Evolutionary conservation across 2,797 vertebrate species (phyloP).

Genomic region (Onychomys leucogaster): DNA sequence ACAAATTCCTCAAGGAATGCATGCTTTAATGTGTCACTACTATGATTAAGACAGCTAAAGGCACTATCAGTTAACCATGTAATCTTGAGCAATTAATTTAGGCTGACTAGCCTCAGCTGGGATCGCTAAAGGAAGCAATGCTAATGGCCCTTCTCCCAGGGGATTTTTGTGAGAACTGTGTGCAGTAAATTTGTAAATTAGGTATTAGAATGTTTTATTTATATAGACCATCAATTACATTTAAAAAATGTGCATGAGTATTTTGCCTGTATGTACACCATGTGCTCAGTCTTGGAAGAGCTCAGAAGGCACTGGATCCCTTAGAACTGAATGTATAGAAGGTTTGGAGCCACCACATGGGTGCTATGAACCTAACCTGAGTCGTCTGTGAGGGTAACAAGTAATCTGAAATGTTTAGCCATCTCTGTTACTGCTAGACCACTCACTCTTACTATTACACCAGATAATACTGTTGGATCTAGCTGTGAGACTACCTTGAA

Average conservation of each 20-base stretch:
- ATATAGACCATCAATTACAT: not conserved
- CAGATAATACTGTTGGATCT: not conserved
- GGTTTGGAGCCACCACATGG: not conserved
- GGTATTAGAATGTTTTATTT: constrained; percentile 5
- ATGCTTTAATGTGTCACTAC: not conserved
- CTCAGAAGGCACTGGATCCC: not conserved
- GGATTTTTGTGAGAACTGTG: not conserved
- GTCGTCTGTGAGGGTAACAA: not conserved
- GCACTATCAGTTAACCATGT: not conserved
- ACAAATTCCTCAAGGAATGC: not conserved
- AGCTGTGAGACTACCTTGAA: not conserved
- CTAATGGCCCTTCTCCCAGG: not conserved
- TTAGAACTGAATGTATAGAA: not conserved
- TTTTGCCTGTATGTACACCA: not conserved
- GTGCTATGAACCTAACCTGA: not conserved
- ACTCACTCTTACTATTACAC: constrained; percentile 23
- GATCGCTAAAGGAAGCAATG: not conserved
- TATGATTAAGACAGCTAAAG: not conserved
- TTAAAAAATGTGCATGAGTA: not conserved
- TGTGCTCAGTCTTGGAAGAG: no score
- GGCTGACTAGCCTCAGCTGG: not conserved
- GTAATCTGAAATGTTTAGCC: not conserved
- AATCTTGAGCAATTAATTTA: constrained; percentile 1
- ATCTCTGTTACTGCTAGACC: not conserved
- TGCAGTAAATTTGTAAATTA: not conserved